A percentile compares a stretch with the other conserved stretches of the same genome.
These are phyloP conservation scores for Cheilosia scutellata DNA, from an alignment of 2,888 invertebrate genomes.

Conservation along the genomic window DNA sequence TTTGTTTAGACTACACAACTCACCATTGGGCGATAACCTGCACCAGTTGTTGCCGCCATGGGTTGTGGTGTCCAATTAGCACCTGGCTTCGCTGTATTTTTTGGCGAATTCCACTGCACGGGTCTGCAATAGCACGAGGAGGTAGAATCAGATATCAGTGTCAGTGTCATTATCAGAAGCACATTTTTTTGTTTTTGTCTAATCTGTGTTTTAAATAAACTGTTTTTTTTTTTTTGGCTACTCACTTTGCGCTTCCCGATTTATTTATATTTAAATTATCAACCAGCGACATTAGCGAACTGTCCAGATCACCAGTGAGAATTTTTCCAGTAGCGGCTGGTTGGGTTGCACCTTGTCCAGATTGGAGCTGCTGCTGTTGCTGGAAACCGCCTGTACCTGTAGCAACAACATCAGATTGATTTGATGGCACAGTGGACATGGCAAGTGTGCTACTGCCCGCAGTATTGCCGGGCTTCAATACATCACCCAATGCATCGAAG, in stretches of 20 bases:
- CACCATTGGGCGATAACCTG: conserved; percentile 95
- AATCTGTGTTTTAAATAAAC: background rate
- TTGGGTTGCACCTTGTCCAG: conserved; percentile 82
- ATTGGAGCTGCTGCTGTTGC: conserved; percentile 82
- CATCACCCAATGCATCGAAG: conserved; percentile 91
- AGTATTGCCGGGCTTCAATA: conserved; percentile 87
- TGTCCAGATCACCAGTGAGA: conserved; percentile 96
- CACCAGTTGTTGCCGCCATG: conserved; percentile 94
- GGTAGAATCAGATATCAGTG: conserved; percentile 62
- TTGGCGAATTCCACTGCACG: conserved; percentile 96
- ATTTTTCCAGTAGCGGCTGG: conserved; percentile 88
- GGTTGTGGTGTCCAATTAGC: conserved; percentile 94
- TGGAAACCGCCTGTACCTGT: conserved; percentile 81
- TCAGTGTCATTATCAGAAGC: conserved; percentile 21
- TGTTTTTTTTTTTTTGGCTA: conserved; percentile 78
- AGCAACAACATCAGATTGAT: conserved; percentile 83
- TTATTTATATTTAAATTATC: conserved; percentile 96
- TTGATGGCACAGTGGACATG: conserved; percentile 77
- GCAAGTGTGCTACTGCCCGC: conserved; percentile 76
- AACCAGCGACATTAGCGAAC: conserved; percentile 95
- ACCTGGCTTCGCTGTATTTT: conserved; percentile 92
- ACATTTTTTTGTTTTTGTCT: conserved; percentile 65
- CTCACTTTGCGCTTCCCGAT: conserved; percentile 88
- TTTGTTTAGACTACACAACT: conserved; percentile 81
- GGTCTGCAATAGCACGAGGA: conserved; percentile 86